These are phyloP conservation scores for Deilephila elpenor DNA, from an alignment of 2,888 invertebrate genomes.

Conservation along the genomic window DNA sequence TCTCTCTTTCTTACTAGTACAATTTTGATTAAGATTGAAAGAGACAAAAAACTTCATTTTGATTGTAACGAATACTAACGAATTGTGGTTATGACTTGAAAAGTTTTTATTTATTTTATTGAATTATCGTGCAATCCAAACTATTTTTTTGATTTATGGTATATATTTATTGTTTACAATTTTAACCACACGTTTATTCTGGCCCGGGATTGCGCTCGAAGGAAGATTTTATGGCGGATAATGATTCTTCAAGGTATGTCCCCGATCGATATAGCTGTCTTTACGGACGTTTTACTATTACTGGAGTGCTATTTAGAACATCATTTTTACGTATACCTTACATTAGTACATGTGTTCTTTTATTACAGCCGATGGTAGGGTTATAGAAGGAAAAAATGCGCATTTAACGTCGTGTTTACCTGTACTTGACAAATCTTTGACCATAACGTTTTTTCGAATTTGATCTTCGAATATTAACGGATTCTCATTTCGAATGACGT, in stretches of 20 bases:
- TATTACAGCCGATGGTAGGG: not conserved
- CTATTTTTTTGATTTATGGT: constrained; percentile 48
- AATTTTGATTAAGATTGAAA: constrained; percentile 41
- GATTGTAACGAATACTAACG: constrained; percentile 83
- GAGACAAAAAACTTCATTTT: constrained; percentile 63
- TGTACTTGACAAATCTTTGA: constrained; percentile 18
- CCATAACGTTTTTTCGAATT: constrained; percentile 80
- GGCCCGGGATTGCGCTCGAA: constrained; percentile 35
- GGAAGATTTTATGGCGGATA: constrained; percentile 66
- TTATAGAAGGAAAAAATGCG: constrained; percentile 2
- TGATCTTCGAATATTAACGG: constrained; percentile 82
- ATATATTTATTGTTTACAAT: constrained; percentile 48
- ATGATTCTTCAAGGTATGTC: constrained; percentile 77
- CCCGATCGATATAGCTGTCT: constrained; percentile 79
- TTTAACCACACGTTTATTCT: constrained; percentile 51
- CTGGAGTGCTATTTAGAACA: constrained; percentile 10
- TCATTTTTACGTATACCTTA: not conserved
- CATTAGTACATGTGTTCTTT: not conserved
- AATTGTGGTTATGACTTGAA: constrained; percentile 73
- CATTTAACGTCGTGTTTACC: constrained; percentile 17
- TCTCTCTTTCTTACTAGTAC: constrained; percentile 57
- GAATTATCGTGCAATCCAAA: constrained; percentile 64
- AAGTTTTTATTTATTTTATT: constrained; percentile 69
- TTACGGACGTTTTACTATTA: constrained; percentile 47
- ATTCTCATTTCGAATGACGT: constrained; percentile 71